phyloP scores from a whole-genome alignment of 2,797 vertebrate genomes.

The Clarias pachynema region DNA sequence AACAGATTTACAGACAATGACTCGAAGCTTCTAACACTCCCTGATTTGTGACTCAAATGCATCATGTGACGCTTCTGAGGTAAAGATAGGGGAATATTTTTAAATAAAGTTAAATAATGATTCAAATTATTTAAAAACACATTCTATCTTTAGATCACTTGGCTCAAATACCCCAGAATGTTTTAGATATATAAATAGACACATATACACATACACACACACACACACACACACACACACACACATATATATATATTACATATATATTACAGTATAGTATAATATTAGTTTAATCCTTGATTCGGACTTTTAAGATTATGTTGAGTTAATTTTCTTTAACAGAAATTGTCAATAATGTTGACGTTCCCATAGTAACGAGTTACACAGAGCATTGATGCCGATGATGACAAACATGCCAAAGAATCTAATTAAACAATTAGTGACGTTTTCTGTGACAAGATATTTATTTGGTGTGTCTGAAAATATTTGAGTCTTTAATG shows the following conservation, averaged over 20 bases:
- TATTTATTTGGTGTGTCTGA: background rate
- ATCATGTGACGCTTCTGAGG: background rate
- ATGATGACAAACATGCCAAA: no score
- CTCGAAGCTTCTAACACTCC: background rate
- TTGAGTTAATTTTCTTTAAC: background rate
- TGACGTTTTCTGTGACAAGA: background rate
- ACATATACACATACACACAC: no score
- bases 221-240: no score
- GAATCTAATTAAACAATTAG: no score
- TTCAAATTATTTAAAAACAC: background rate
- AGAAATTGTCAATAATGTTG: no score
- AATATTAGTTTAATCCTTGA: background rate
- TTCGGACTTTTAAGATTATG: background rate
- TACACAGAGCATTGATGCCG: background rate
- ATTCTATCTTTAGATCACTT: background rate
- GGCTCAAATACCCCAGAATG: background rate
- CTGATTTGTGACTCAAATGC: slow-evolving; percentile 12
- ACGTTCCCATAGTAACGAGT: background rate
- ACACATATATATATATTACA: background rate
- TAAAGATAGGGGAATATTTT: background rate
- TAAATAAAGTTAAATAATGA: background rate
- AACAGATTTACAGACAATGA: background rate
- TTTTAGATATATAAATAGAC: no score
- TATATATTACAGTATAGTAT: no score
- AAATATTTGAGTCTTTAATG: background rate